Base-by-base conservation (phyloP, 1,140 invertebrate genomes). In the Wiebesia pumilae region DNA sequence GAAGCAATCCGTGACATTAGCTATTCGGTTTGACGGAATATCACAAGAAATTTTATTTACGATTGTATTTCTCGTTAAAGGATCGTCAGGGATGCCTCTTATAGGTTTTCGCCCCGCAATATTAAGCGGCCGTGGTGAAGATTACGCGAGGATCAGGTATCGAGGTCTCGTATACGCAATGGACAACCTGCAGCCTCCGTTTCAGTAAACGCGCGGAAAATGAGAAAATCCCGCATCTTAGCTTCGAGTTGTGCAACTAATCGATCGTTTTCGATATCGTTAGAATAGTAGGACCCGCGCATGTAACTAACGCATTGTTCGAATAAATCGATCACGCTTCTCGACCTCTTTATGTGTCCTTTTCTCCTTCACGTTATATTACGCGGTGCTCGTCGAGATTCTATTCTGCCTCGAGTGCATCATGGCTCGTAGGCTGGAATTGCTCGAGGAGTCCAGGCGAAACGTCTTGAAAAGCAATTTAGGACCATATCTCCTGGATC, bases 381-480 rank as follows among this genome's bases (percentile, higher is more conserved):
- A 65, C 24, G 79, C 54, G 30, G 35, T n/a, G 27, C 35, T 51
- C 24, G 33, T 14, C 4, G 24, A 81, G n/a, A 58, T 81, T 58
- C 62, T 81, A 38, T 81, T 65, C 38, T 24, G 19, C 33, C 24
- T 43, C 19, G 58, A 81, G 79, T 65, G 62, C 38, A 35, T 79
- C 43, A n/a, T 9, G 24, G 14, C 7, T 16, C 12, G n/a, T 62
- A 58, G 33, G 27, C 71, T 73, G 82, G 65, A 84, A 84, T 84
- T 84, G 35, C 71, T 47, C 27, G 10, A 14, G 35, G 71, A 75
- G 27, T 75, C 40, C 77, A 47, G 30, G 14, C 47, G 33, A 84
- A 78, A 51, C n/a, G 62, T 38, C 24, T 80, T 21, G 58, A 85
- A 80, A 85, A 54, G 40, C 43, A 85, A 85, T 69, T 67, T 71